Base-by-base conservation (phyloP, 30 jellyfish, hydroid and myxozoan genomes). In the Phacellophora camtschatica region DNA sequence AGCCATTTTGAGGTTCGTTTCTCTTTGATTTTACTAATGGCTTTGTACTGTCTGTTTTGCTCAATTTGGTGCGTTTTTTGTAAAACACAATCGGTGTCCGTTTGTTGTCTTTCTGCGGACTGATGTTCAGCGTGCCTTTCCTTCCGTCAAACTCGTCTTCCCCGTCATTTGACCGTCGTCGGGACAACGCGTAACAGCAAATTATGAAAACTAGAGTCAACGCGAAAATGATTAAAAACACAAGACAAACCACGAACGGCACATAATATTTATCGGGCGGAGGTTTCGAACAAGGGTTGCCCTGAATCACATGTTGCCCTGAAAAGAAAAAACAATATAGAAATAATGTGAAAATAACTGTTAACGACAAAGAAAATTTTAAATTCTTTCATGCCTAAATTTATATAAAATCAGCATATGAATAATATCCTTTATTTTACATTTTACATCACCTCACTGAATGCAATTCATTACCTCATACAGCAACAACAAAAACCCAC, bases 141-240 rank as follows among this genome's bases (percentile, higher is more conserved):
- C 43, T 59, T 1, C 91, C 91, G 39, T 80, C 91, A 50, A 46
- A 80, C 15, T 65, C 83, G 61, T 80, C 91, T 31, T 63, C 83
- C 7, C 51, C 57, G 48, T 80, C 84, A 11, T 12, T 22, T 24
- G 27, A 42, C 11, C 51, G 55, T 11, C 36, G 49, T 23, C 62
- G n/a, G 33, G 56, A 64, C 61, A 59, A 27, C 12, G 49, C 5
- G 12, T 4, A 55, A 30, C 24, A 36, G 19, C 74, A 72, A 12
- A 64, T 1, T 10, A 63, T 2, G 3, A 65, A n/a, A 23, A 22
- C 20, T 13, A 30, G 29, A 0, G 67, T 71, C 23, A 66, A 32
- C 2, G 66, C 16, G 53, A 66, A 11, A 24, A 51, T 16, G 46
- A 80, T 32, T 4, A 80, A 53, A 27, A 80, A 43, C 19, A 66